phyloP scores from a whole-genome alignment of 2,888 invertebrate species.

The Phasia obesa region DNA sequence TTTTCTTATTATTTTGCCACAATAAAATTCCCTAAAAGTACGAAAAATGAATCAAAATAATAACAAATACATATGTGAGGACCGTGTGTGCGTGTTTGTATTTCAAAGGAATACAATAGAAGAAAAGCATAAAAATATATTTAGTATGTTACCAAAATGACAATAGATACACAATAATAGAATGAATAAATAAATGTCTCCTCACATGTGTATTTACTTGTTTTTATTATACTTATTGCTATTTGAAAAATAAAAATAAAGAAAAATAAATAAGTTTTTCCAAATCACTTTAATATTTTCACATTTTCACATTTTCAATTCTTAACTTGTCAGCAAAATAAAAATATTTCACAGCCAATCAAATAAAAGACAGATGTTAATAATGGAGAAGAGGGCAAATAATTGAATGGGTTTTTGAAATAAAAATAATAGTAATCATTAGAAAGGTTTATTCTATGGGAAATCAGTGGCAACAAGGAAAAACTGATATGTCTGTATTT shows the following conservation, averaged over 20 bases:
- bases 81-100: conserved; percentile 35
- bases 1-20: conserved; percentile 71
- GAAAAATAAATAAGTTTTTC: too few species aligned
- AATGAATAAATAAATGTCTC: not conserved
- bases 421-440: too few species aligned
- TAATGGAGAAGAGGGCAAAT: too few species aligned
- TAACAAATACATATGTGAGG: conserved; percentile 22
- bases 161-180: conserved; percentile 21
- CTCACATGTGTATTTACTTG: not conserved
- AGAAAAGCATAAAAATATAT: conserved; percentile 19
- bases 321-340: too few species aligned
- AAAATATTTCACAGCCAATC: too few species aligned
- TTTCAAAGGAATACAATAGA: conserved; percentile 16
- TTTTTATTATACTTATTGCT: not conserved
- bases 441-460: too few species aligned
- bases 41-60: conserved; percentile 49
- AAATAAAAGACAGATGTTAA: not conserved
- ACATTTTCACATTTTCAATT: too few species aligned
- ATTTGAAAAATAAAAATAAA: not conserved
- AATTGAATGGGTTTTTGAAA: too few species aligned
- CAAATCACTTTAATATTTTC: too few species aligned
- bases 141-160: conserved; percentile 28
- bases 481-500: too few species aligned
- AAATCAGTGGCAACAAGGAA: too few species aligned
- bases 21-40: conserved; percentile 45